Conservation (phyloP, 1,140 invertebrate species). For the Drosophila arizonae region DNA sequence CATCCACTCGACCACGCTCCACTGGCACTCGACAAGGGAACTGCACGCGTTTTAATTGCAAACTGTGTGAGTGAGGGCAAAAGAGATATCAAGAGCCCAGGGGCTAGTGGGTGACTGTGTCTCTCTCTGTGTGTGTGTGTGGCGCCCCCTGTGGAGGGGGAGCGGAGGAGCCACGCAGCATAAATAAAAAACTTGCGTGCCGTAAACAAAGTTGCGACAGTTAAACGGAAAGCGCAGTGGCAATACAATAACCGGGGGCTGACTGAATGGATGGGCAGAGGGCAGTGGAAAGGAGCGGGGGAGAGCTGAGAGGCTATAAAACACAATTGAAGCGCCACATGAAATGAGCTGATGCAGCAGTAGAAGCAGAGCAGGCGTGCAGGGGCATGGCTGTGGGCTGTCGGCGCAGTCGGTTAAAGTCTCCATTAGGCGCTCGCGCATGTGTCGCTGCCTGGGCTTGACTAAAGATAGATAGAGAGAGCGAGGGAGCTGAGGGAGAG, state of each 20-base stretch:
- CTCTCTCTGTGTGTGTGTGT: constrained; percentile 12
- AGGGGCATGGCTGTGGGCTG: background rate
- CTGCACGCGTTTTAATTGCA: constrained; percentile 60
- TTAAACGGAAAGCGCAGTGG: constrained; percentile 55
- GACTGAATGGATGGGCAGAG: background rate
- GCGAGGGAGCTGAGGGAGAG: background rate
- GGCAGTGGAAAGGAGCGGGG: background rate
- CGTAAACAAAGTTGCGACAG: constrained; percentile 68
- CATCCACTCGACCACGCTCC: constrained; percentile 50
- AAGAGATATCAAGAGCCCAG: constrained; percentile 8
- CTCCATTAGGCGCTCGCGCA: constrained; percentile 52
- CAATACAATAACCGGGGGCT: constrained; percentile 4
- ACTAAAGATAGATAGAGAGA: background rate
- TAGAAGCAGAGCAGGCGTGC: background rate
- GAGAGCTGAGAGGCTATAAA: constrained; percentile 56
- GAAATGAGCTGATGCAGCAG: background rate
- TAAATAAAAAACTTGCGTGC: constrained; percentile 40
- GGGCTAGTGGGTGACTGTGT: constrained; percentile 32
- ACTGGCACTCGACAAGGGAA: constrained; percentile 44
- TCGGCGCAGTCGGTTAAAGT: constrained; percentile 49
- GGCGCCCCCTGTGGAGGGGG: constrained; percentile 34
- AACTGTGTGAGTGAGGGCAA: background rate
- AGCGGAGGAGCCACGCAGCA: constrained; percentile 27
- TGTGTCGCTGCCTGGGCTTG: constrained; percentile 42
- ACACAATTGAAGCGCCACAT: constrained; percentile 68